Percentiles rank a stretch among this genome's conserved stretches.
Conservation (phyloP, 2,113 vertebrate species). For the Daubentonia madagascariensis region DNA sequence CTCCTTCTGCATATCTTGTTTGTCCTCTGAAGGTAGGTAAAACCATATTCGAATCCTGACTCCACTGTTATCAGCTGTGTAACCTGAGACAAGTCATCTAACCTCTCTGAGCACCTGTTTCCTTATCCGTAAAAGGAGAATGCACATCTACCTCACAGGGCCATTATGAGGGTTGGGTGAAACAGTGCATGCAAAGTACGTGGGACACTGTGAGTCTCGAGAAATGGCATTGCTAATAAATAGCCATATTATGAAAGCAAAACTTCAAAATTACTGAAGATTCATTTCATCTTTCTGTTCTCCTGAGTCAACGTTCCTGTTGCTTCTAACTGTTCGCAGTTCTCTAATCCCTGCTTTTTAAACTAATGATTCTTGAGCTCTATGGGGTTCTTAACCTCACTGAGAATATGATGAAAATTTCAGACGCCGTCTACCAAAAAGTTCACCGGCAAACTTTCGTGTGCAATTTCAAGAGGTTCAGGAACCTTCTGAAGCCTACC, state of each 20-base stretch:
- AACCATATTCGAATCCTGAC: background rate
- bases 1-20: background rate
- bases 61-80: background rate
- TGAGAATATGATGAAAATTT: background rate
- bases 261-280: background rate
- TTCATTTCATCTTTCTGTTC: background rate
- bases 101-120: background rate
- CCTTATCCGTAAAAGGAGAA: background rate
- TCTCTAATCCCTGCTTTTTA: background rate
- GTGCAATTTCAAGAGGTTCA: background rate
- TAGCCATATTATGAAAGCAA: background rate
- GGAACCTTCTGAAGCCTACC: background rate
- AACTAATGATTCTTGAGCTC: background rate
- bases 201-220: background rate
- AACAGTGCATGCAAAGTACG: background rate
- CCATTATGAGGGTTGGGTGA: background rate
- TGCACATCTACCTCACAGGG: background rate
- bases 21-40: background rate
- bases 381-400: background rate
- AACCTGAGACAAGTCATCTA: background rate
- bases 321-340: background rate
- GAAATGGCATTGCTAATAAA: background rate
- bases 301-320: background rate
- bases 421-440: background rate
- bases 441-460: background rate